A percentile compares a stretch with the other conserved stretches of the same genome.
These are phyloP conservation scores for Istiophorus platypterus DNA, from an alignment of 2,113 vertebrate species.

Conservation along the genomic window DNA sequence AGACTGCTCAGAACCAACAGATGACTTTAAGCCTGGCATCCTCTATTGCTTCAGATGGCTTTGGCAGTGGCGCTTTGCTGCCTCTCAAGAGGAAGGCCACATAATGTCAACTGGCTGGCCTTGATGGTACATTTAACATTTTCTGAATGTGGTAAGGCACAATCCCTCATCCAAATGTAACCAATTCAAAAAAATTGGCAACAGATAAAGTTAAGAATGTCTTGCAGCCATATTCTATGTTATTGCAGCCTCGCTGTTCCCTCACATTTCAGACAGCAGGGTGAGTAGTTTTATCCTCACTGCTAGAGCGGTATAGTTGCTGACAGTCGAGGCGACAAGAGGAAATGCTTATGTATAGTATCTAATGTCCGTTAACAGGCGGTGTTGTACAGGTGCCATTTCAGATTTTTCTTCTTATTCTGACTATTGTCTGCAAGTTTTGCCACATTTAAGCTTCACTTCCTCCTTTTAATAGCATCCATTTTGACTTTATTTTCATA, in stretches of 20 bases:
- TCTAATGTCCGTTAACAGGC: neutral
- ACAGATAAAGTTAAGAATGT: neutral
- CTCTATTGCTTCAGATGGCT: conserved; percentile 48
- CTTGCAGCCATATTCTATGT: neutral
- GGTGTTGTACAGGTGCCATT: neutral
- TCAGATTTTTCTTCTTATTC: neutral
- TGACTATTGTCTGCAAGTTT: neutral
- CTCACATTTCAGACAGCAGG: neutral
- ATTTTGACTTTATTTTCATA: too few relatives aligned
- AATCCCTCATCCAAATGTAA: neutral
- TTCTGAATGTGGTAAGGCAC: conserved; percentile 16
- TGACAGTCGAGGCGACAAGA: neutral
- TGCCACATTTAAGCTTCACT: neutral
- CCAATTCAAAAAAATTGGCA: neutral
- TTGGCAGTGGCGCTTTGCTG: conserved; percentile 46
- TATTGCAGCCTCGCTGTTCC: conserved; percentile 10
- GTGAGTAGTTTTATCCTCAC: neutral
- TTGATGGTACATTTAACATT: conserved; percentile 32
- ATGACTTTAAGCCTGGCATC: conserved; percentile 54
- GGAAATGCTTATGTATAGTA: neutral
- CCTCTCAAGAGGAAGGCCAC: conserved; percentile 46
- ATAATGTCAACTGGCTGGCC: conserved; percentile 44
- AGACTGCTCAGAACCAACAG: conserved; percentile 36
- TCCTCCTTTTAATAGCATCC: neutral
- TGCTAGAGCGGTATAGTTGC: neutral